Base-by-base conservation (phyloP, 2,888 invertebrate species). In the Ceratothoa steindachneri region DNA sequence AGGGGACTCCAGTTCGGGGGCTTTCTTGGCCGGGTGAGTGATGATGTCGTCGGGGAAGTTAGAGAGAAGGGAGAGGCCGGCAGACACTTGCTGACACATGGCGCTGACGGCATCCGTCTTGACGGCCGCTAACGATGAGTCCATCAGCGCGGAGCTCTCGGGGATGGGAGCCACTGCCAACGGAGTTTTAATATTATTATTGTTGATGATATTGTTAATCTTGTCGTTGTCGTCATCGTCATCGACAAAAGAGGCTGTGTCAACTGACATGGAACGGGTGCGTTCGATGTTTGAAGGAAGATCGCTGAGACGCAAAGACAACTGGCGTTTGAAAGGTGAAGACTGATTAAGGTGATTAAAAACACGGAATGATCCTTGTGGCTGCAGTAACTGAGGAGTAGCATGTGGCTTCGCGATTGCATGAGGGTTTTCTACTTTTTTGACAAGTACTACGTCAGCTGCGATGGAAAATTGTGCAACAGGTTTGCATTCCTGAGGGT, bases 381-480 rank as follows among this genome's bases (percentile, higher is more conserved):
- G 88, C 85, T 97, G 93, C 72, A 99, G 88, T 89, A 98, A 91
- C 81, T 93, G 91, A 31, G 93, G 92, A 55, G 97, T 96, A 74
- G 97, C 97, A 84, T 96, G 96, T 1, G 98, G 98, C 70, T 96
- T 88, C 84, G 95, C 96, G 82, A 96, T 95, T 9, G 95, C 95
- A 85, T 93, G 93, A 0, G 95, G 96, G 86, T 96, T 96, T 83
- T 90, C 89, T 1, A 91, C 88, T 80, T 82, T 82, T 78, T 83
- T 83, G 66, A 84, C 83, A 12, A 86, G 85, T 3, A 86, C 85
- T 53, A 86, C 86, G 71, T 86, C 86, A 84, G 82, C 52, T 82
- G 81, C 31, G 69, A 9, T 15, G 7, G 41, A 41, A 5, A 15
- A 60, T 80, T 77, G 74, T 85, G 85, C 85, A 78, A 85, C 83